A percentile compares a stretch with the other conserved stretches of the same genome.
These are phyloP conservation scores for Phrynosoma blainvillii DNA, from an alignment of 2,113 vertebrate genomes.

Conservation along the genomic window DNA sequence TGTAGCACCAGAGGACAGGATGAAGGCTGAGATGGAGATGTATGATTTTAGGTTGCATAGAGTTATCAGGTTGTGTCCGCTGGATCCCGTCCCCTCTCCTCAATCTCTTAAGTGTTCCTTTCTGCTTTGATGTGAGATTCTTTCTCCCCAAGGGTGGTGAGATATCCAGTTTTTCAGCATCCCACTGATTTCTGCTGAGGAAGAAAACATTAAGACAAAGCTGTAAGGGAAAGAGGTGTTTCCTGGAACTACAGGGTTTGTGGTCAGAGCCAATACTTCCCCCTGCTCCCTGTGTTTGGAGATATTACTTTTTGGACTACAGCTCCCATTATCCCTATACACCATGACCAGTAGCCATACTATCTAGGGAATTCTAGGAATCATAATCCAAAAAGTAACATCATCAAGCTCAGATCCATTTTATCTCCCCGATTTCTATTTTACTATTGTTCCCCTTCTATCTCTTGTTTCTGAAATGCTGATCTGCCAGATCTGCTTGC, in stretches of 20 bases:
- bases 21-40: not conserved
- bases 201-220: not conserved
- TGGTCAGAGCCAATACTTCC: not conserved
- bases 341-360: too few relatives aligned
- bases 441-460: not conserved
- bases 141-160: not conserved
- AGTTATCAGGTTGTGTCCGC: not conserved
- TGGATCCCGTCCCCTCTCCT: not conserved
- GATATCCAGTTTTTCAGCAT: not conserved
- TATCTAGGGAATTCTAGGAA: too few relatives aligned
- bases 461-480: not conserved
- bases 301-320: not conserved
- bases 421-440: too few relatives aligned
- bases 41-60: not conserved
- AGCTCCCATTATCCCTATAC: not conserved
- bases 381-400: too few relatives aligned
- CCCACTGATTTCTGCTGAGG: not conserved
- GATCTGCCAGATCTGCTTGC: not conserved
- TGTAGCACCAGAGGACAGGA: not conserved
- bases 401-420: not conserved
- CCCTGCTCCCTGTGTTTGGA: not conserved
- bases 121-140: slow-evolving; percentile 3
- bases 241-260: not conserved
- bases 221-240: not conserved
- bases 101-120: not conserved